Base-by-base conservation (phyloP, 2,797 vertebrate genomes). In the Sebastes hubbsi region DNA sequence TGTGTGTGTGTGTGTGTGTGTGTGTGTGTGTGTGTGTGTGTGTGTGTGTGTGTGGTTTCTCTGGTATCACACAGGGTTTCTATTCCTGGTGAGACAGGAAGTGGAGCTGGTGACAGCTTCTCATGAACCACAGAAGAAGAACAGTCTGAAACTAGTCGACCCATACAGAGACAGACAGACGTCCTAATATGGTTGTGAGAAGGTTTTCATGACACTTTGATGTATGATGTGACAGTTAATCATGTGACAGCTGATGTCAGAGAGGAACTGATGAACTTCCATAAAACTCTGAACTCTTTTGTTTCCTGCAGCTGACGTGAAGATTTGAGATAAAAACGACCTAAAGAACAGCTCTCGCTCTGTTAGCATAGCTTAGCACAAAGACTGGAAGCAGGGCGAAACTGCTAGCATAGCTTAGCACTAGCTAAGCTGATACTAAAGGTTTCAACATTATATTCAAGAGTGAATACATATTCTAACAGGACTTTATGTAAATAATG, bases 11-110 rank as follows among this genome's bases (percentile, higher is more conserved):
- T 62, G 18, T 63, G 22, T 63, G 29, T 72, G 24, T 64, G 11
- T 14, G 7, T 70, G 30, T 76, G 36, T 36, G 10, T 65, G 25
- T 56, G 22, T 46, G 71, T 30, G 42, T 46, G 55, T 36, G 65
- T 36, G 10, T 65, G 25, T 56, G 22, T 46, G 71, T 30, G 42
- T 46, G 55, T 36, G 65, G 77, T 61, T 55, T 68, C 54, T 36
- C 52, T 67, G 55, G 36, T 38, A 14, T 38, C 36, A 38, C 36
- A 38, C 36, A 38, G 36, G 12, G 27, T 75, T 72, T 68, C 77
- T 85, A 74, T 87, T 89, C 61, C 56, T 71, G 71, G 20, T 63
- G 12, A 8, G 6, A 81, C 83, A 82, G 79, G 86, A 89, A 84
- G 77, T 72, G 2, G 2, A 54, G 24, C 49, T 64, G 70, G 12